Evolutionary conservation across 2,797 vertebrate species (phyloP).

Genomic region (Paramormyrops hopkinsi): DNA sequence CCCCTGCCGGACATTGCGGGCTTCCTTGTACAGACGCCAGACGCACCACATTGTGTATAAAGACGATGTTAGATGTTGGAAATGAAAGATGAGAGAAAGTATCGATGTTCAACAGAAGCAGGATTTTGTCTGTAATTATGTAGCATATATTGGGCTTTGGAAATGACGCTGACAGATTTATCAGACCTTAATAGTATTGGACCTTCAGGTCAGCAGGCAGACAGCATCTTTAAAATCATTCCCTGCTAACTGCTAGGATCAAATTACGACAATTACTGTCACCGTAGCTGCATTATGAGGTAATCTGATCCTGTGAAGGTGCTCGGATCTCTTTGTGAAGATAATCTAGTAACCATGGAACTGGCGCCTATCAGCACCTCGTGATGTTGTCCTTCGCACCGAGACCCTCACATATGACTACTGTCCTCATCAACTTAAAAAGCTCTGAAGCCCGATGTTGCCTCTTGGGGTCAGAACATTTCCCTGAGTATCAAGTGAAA

Average conservation of each 20-base stretch:
- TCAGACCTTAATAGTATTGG: background rate
- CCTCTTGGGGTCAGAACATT: background rate
- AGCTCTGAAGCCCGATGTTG: background rate
- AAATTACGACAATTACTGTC: background rate
- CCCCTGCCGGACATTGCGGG: background rate
- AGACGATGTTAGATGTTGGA: background rate
- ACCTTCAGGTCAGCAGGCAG: background rate
- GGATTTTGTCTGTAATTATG: background rate
- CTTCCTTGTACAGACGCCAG: background rate
- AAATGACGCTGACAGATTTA: background rate
- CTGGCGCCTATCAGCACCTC: background rate
- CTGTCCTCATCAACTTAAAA: background rate
- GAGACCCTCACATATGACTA: background rate
- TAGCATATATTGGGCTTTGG: background rate
- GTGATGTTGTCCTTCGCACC: background rate
- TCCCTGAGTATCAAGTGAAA: background rate
- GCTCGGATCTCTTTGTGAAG: background rate
- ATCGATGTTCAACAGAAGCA: background rate
- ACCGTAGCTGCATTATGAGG: background rate
- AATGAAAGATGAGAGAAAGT: background rate
- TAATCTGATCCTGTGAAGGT: background rate
- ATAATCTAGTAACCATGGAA: background rate
- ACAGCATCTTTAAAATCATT: background rate
- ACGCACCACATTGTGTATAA: background rate
- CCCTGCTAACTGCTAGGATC: background rate